Evolutionary conservation across 2,113 vertebrate genomes (phyloP).

Genomic region (Myiozetetes cayanensis): DNA sequence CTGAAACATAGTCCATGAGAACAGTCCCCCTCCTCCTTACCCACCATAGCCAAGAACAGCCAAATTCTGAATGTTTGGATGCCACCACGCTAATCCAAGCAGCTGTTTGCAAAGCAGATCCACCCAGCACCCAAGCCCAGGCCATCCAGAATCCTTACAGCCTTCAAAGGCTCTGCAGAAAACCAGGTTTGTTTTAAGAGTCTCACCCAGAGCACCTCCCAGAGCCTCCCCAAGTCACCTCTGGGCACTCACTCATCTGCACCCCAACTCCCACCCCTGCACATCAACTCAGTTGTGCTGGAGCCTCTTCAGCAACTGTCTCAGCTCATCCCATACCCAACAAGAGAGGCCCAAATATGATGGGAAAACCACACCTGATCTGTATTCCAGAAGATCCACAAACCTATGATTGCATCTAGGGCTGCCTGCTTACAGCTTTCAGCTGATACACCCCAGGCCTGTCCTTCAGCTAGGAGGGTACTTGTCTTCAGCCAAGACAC

Average conservation of each 20-base stretch:
- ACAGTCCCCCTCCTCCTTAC: background rate
- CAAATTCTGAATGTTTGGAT: background rate
- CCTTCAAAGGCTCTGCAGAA: background rate
- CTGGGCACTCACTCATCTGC: background rate
- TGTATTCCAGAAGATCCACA: background rate
- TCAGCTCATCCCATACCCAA: background rate
- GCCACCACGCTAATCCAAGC: background rate
- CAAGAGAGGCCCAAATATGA: accelerated
- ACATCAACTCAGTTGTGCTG: too few relatives aligned
- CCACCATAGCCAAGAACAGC: background rate
- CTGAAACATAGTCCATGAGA: background rate
- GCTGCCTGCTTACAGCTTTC: background rate
- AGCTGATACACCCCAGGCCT: background rate
- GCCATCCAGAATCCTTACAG: background rate
- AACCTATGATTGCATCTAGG: background rate
- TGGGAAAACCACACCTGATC: accelerated
- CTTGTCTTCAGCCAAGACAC: too few relatives aligned
- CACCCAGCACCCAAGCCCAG: background rate
- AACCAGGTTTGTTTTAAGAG: background rate
- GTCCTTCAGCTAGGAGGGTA: background rate
- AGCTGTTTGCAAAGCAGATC: background rate
- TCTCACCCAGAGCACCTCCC: background rate
- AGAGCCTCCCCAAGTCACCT: accelerated
- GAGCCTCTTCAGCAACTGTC: background rate
- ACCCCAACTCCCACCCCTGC: background rate